Conservation (phyloP, 2,797 vertebrate genomes). For the Crocidura indochinensis region DNA sequence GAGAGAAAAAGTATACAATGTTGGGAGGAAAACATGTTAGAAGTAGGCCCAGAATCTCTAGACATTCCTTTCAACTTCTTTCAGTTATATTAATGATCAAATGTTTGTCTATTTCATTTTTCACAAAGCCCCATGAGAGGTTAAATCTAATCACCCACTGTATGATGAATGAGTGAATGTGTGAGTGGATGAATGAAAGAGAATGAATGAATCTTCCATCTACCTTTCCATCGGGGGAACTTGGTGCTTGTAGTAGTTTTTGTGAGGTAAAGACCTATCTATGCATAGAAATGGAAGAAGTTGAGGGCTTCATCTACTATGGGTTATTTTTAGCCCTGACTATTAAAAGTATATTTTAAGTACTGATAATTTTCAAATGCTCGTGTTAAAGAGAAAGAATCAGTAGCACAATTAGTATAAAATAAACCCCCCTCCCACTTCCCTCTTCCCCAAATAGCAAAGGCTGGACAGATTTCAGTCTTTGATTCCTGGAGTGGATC, state of each 20-base stretch:
- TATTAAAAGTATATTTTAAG: constrained; percentile 62
- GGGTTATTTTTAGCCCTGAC: constrained; percentile 3
- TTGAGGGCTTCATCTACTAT: constrained; percentile 53
- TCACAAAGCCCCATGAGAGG: background rate
- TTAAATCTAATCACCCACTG: constrained; percentile 39
- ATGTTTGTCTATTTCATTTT: constrained; percentile 4
- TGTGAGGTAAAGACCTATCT: constrained; percentile 77
- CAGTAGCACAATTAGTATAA: constrained; percentile 41
- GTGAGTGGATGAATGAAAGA: constrained; percentile 64
- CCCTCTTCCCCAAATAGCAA: constrained; percentile 32
- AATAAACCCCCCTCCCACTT: background rate
- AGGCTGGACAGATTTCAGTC: constrained; percentile 58
- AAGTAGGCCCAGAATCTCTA: background rate
- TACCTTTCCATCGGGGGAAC: constrained; percentile 79
- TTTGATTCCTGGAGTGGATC: constrained; percentile 62
- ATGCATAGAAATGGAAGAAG: constrained; percentile 72
- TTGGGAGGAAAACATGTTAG: background rate
- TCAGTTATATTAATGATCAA: background rate
- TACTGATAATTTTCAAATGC: constrained; percentile 34
- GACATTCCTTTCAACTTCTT: constrained; percentile 22
- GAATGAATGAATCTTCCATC: constrained; percentile 71
- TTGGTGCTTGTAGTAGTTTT: constrained; percentile 70
- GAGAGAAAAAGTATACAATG: constrained; percentile 32
- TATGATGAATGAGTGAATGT: constrained; percentile 55
- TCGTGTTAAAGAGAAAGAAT: constrained; percentile 38